Evolutionary conservation across 2,797 vertebrate genomes (phyloP).

Genomic region (Bovichtus variegatus): DNA sequence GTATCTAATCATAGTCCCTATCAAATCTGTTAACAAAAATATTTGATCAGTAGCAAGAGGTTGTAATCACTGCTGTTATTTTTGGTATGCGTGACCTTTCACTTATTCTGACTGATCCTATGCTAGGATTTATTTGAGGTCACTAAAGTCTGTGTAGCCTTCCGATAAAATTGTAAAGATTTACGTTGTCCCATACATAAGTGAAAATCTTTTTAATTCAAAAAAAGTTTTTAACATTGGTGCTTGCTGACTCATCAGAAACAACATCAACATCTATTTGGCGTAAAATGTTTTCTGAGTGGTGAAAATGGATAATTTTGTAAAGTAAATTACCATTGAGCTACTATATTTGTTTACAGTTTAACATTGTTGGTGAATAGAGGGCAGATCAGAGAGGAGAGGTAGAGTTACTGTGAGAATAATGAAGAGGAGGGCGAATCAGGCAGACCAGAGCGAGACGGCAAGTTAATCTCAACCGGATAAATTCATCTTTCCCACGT

Average conservation of each 20-base stretch:
- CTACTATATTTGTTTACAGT: neutral
- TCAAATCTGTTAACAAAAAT: too few relatives aligned
- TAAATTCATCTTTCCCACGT: slow-evolving; percentile 41
- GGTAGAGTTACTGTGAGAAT: neutral
- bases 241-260: neutral
- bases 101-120: too few relatives aligned
- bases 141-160: too few relatives aligned
- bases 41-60: too few relatives aligned
- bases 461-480: slow-evolving; percentile 16
- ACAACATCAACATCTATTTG: neutral
- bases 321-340: neutral
- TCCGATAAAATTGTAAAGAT: too few relatives aligned
- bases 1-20: too few relatives aligned
- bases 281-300: neutral
- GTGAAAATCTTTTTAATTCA: too few relatives aligned
- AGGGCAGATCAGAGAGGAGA: neutral
- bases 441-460: neutral
- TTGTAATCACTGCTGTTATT: too few relatives aligned
- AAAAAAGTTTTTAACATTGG: neutral
- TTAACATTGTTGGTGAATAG: neutral
- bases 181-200: too few relatives aligned
- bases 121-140: too few relatives aligned
- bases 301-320: neutral
- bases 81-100: too few relatives aligned
- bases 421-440: slow-evolving; percentile 12